A percentile compares a stretch with the other conserved stretches of the same genome.
phyloP scores from a whole-genome alignment of 2,888 invertebrate genomes.

The Agrotis exclamationis region DNA sequence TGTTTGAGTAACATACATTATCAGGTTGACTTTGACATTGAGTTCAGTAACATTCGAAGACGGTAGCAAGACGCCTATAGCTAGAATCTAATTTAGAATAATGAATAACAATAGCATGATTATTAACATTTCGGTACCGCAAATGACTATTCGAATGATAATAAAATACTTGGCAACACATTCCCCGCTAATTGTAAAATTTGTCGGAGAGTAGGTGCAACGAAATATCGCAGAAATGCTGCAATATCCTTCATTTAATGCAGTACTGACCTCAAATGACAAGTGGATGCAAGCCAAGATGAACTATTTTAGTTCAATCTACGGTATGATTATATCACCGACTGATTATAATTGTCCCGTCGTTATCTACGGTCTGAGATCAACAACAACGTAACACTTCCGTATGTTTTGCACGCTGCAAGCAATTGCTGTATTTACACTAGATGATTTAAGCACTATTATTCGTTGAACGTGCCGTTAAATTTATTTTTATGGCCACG shows the following conservation, averaged over 20 bases:
- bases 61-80: background rate
- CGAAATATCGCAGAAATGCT: slow-evolving; percentile 33
- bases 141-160: slow-evolving; percentile 5
- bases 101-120: slow-evolving; percentile 1
- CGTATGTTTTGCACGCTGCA: slow-evolving; percentile 35
- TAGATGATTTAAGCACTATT: slow-evolving; percentile 6
- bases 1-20: slow-evolving; percentile 39
- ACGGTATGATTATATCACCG: slow-evolving; percentile 68
- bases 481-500: slow-evolving; percentile 18
- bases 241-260: slow-evolving; percentile 66
- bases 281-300: slow-evolving; percentile 83
- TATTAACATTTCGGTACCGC: background rate
- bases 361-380: slow-evolving; percentile 52
- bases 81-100: slow-evolving; percentile 27
- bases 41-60: slow-evolving; percentile 37
- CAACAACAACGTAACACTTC: slow-evolving; percentile 51
- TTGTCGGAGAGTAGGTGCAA: slow-evolving; percentile 7
- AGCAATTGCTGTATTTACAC: slow-evolving; percentile 38
- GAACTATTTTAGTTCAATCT: slow-evolving; percentile 78
- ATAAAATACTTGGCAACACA: background rate
- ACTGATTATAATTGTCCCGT: slow-evolving; percentile 50
- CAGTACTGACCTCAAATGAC: slow-evolving; percentile 76
- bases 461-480: slow-evolving; percentile 9
- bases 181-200: background rate
- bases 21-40: slow-evolving; percentile 55